Conservation (phyloP, 2,888 invertebrate species). For the Troides oblongomaculatus region DNA sequence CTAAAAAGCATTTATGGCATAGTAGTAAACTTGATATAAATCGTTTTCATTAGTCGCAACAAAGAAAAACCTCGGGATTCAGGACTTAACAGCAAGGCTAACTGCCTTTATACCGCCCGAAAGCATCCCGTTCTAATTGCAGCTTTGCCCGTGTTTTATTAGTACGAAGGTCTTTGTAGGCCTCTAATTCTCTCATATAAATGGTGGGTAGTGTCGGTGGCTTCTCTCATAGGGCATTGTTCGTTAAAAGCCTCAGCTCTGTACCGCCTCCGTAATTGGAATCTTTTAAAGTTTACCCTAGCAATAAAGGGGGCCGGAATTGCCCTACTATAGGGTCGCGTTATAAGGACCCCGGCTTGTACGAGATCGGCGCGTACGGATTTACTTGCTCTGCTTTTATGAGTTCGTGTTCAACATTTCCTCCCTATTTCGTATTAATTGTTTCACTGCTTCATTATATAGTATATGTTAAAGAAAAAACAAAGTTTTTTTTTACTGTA, state of each 20-base stretch:
- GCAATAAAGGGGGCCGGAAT: conserved; percentile 57
- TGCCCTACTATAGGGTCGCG: conserved; percentile 37
- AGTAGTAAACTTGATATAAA: conserved; percentile 5
- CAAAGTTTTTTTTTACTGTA: too few species aligned
- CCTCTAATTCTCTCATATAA: conserved; percentile 62
- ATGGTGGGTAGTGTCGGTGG: conserved; percentile 46
- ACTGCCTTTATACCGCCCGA: conserved; percentile 32
- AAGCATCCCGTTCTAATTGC: conserved; percentile 52
- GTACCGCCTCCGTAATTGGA: conserved; percentile 59
- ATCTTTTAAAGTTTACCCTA: conserved; percentile 76
- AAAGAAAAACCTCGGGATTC: conserved; percentile 33
- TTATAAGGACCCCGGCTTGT: conserved; percentile 26
- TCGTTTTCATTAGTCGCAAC: conserved; percentile 30
- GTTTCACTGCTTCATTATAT: conserved; percentile 23
- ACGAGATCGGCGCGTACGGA: conserved; percentile 16
- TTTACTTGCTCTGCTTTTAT: conserved; percentile 26
- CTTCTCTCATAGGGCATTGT: conserved; percentile 52
- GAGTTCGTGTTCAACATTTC: conserved; percentile 19
- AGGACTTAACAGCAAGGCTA: conserved; percentile 24
- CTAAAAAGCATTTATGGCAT: neutral
- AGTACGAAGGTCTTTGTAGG: conserved; percentile 47
- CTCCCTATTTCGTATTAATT: conserved; percentile 19
- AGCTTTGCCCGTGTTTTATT: conserved; percentile 54
- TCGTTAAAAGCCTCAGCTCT: conserved; percentile 54
- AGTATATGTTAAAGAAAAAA: too few species aligned